These are phyloP conservation scores for Thereva unica DNA, from an alignment of 2,888 invertebrate genomes.

Conservation along the genomic window DNA sequence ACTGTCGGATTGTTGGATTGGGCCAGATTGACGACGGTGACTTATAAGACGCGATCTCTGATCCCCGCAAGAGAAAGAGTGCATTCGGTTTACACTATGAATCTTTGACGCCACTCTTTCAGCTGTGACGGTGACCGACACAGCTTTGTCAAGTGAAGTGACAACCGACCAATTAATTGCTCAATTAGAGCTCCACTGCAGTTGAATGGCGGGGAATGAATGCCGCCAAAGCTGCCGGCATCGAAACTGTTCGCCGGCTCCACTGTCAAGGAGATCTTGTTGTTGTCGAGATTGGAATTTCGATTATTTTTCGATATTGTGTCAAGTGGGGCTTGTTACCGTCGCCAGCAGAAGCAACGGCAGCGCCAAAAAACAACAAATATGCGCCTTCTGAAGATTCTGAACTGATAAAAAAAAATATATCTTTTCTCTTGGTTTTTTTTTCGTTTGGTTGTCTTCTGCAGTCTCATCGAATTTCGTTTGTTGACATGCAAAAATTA, in stretches of 20 bases:
- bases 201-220: conserved; percentile 22
- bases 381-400: too few relatives aligned
- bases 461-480: too few relatives aligned
- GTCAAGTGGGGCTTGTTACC: too few relatives aligned
- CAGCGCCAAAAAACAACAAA: too few relatives aligned
- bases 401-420: too few relatives aligned
- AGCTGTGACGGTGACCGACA: conserved; percentile 1
- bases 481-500: too few relatives aligned
- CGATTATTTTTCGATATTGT: background rate
- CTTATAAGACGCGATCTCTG: background rate
- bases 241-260: conserved; percentile 6
- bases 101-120: conserved; percentile 7
- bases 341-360: too few relatives aligned
- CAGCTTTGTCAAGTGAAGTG: conserved; percentile 16
- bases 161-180: conserved; percentile 31
- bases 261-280: conserved; percentile 24
- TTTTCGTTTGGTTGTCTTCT: too few relatives aligned
- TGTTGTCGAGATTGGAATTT: conserved; percentile 11
- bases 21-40: background rate
- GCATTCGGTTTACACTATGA: background rate
- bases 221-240: conserved; percentile 3
- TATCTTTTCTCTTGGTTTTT: too few relatives aligned
- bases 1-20: conserved; percentile 1
- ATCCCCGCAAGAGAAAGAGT: background rate
- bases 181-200: conserved; percentile 32